phyloP scores from a whole-genome alignment of 1,140 invertebrate species.

The Pogonomyrmex californicus region DNA sequence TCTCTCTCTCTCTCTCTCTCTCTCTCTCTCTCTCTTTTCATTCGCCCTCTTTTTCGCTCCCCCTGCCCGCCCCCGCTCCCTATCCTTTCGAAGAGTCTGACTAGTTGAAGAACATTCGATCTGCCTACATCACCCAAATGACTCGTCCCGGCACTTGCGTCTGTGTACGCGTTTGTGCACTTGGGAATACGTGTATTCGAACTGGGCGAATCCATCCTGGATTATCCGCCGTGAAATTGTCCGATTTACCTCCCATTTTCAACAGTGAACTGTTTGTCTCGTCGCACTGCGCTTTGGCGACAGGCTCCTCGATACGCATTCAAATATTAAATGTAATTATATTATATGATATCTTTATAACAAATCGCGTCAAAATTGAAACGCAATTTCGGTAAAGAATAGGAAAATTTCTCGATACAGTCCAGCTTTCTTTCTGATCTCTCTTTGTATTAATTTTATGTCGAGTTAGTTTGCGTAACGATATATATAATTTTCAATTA shows the following conservation, averaged over 20 bases:
- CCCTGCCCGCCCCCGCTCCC: not conserved
- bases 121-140: constrained; percentile 79
- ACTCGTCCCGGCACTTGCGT: constrained; percentile 58
- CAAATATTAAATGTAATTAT: constrained; percentile 56
- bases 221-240: constrained; percentile 84
- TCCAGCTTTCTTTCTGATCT: not conserved
- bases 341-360: constrained; percentile 21
- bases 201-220: constrained; percentile 76
- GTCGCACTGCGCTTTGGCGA: constrained; percentile 28
- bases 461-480: not conserved
- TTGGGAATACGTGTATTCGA: constrained; percentile 33
- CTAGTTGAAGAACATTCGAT: constrained; percentile 68
- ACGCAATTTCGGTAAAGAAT: not conserved
- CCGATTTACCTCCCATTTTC: constrained; percentile 83
- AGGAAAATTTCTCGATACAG: not conserved
- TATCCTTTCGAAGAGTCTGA: constrained; percentile 39
- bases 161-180: constrained; percentile 7
- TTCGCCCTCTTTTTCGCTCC: not conserved
- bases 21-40: not conserved
- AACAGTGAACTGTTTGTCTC: constrained; percentile 74
- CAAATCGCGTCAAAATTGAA: not conserved
- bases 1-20: no score
- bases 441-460: not conserved
- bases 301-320: constrained; percentile 15
- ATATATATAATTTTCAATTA: not conserved